These are phyloP conservation scores for Priocnemis perturbator DNA, from an alignment of 2,888 invertebrate genomes.

Conservation along the genomic window DNA sequence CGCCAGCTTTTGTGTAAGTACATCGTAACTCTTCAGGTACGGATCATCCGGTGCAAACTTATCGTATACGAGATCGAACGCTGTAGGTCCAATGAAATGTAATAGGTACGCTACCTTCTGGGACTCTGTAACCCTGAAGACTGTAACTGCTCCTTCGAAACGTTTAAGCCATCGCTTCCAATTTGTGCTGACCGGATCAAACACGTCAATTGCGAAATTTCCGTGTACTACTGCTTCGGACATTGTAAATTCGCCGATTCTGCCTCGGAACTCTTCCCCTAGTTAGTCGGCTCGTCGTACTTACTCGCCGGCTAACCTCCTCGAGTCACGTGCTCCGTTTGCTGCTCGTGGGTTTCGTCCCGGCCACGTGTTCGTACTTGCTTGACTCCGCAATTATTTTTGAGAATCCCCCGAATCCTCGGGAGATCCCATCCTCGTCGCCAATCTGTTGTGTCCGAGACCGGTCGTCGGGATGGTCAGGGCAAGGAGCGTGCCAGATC, in stretches of 20 bases:
- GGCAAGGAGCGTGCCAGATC: too few relatives aligned
- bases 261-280: too few relatives aligned
- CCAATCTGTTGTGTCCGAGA: too few relatives aligned
- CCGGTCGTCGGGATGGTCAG: too few relatives aligned
- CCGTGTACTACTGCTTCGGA: neutral
- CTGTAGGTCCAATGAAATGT: neutral
- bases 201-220: neutral
- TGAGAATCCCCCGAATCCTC: too few relatives aligned
- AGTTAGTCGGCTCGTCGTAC: too few relatives aligned
- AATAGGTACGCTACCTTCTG: neutral
- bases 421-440: too few relatives aligned
- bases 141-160: neutral
- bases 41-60: neutral
- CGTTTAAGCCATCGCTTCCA: neutral
- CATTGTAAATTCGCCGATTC: constrained; percentile 1
- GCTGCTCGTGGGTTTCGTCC: too few relatives aligned
- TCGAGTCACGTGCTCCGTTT: too few relatives aligned
- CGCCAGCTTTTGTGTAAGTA: neutral
- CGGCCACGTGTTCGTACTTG: too few relatives aligned
- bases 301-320: too few relatives aligned
- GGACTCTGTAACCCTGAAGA: neutral
- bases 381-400: too few relatives aligned
- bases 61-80: constrained; percentile 5
- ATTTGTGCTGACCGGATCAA: neutral
- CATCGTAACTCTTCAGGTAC: neutral